Evolutionary conservation across 2,113 vertebrate genomes (phyloP).

Genomic region (Leptodactylus fuscus): DNA sequence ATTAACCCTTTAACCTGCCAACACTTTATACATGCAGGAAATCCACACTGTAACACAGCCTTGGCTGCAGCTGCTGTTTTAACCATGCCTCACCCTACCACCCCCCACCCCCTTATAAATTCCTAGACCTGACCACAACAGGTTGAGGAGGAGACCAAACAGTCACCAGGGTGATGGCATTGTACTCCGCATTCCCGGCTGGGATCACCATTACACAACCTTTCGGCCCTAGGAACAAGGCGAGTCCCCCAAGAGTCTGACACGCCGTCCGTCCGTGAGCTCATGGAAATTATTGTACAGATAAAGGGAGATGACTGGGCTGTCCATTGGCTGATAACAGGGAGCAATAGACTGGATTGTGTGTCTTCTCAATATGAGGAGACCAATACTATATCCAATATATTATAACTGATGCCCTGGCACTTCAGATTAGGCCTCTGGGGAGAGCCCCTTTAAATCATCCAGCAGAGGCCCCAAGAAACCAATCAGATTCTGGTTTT

Average conservation of each 20-base stretch:
- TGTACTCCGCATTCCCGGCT: background rate
- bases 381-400: no score
- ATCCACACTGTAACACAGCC: background rate
- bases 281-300: background rate
- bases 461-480: no score
- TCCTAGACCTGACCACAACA: slow-evolving; percentile 2
- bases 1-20: no score
- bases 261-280: background rate
- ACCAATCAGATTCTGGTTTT: no score
- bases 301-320: background rate
- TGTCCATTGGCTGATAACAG: background rate
- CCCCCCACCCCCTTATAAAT: background rate
- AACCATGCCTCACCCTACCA: background rate
- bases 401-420: no score
- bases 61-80: background rate
- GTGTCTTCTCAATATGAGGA: no score
- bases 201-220: background rate
- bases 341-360: background rate
- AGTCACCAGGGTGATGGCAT: background rate
- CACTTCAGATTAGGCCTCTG: no score
- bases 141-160: background rate
- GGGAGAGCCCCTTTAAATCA: no score
- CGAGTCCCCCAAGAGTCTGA: background rate
- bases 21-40: background rate
- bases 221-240: no score